phyloP scores from a whole-genome alignment of 1,140 invertebrate species.

The Goniozus legneri region DNA sequence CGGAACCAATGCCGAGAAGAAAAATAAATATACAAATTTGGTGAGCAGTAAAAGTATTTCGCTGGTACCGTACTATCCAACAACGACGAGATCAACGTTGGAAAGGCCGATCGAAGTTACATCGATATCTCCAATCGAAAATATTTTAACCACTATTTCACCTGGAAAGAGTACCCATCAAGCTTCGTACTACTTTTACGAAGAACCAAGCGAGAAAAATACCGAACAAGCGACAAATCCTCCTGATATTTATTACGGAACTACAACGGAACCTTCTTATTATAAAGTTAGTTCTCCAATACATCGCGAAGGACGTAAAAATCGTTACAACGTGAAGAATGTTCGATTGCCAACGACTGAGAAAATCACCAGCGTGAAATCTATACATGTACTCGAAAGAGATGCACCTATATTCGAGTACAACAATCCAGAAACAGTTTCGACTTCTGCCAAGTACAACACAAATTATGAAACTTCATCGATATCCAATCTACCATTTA shows the following conservation, averaged over 20 bases:
- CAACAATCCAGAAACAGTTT: conserved; percentile 9
- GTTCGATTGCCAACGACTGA: conserved; percentile 14
- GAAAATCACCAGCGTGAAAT: conserved; percentile 33
- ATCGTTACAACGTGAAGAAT: not conserved
- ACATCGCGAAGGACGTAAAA: not conserved
- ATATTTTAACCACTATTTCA: conserved; percentile 24
- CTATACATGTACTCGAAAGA: conserved; percentile 35
- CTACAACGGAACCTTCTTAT: conserved; percentile 28
- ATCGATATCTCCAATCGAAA: conserved; percentile 28
- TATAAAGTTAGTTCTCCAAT: conserved; percentile 26
- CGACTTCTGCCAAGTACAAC: conserved; percentile 13
- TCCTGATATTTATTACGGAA: conserved; percentile 33
- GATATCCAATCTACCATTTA: conserved; percentile 26
- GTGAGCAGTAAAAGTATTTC: conserved; percentile 57
- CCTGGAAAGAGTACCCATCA: conserved; percentile 25
- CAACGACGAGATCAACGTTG: conserved; percentile 55
- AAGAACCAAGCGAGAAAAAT: conserved; percentile 45
- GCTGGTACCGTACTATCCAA: conserved; percentile 59
- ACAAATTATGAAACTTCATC: conserved; percentile 21
- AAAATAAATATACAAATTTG: conserved; percentile 26
- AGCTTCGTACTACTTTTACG: conserved; percentile 50
- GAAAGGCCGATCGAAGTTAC: conserved; percentile 42
- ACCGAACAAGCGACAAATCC: conserved; percentile 24
- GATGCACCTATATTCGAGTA: conserved; percentile 35
- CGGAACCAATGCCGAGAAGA: conserved; percentile 20